Evolutionary conservation across 2,113 vertebrate genomes (phyloP).

Genomic region (Galemys pyrenaicus): DNA sequence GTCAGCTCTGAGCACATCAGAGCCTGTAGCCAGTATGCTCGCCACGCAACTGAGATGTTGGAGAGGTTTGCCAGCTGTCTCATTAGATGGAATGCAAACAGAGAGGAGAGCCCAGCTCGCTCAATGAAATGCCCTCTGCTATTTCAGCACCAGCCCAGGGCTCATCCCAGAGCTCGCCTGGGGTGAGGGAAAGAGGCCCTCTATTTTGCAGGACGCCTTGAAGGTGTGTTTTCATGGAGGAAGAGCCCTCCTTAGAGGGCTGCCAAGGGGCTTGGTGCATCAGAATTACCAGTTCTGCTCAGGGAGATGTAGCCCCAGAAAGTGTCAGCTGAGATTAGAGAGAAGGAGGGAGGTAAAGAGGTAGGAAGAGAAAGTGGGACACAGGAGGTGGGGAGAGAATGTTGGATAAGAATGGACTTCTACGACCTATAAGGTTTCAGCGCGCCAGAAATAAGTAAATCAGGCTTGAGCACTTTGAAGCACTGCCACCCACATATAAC

Average conservation of each 20-base stretch:
- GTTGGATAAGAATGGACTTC: not conserved
- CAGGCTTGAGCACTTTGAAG: not conserved
- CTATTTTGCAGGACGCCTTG: not conserved
- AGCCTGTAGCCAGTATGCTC: not conserved
- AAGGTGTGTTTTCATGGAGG: not conserved
- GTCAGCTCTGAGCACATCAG: not conserved
- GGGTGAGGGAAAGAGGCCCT: not conserved
- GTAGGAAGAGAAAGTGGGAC: too few relatives aligned
- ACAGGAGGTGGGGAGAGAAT: not conserved
- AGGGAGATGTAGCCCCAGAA: not conserved
- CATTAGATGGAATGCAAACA: slow-evolving; percentile 49
- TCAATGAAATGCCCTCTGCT: not conserved
- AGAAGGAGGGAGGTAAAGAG: too few relatives aligned
- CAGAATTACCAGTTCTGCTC: not conserved
- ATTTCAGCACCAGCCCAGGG: not conserved
- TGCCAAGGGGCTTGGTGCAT: not conserved
- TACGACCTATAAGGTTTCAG: too few relatives aligned
- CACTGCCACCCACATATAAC: too few relatives aligned
- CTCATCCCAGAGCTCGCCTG: not conserved
- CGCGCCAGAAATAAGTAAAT: not conserved
- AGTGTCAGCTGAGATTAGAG: not conserved
- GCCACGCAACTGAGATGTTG: not conserved
- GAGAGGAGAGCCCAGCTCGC: not conserved
- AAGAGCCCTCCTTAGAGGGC: not conserved
- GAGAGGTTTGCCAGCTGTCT: not conserved